A percentile compares a stretch with the other conserved stretches of the same genome.
Conservation (phyloP, 2,113 vertebrate genomes). For the Mustela nigripes region DNA sequence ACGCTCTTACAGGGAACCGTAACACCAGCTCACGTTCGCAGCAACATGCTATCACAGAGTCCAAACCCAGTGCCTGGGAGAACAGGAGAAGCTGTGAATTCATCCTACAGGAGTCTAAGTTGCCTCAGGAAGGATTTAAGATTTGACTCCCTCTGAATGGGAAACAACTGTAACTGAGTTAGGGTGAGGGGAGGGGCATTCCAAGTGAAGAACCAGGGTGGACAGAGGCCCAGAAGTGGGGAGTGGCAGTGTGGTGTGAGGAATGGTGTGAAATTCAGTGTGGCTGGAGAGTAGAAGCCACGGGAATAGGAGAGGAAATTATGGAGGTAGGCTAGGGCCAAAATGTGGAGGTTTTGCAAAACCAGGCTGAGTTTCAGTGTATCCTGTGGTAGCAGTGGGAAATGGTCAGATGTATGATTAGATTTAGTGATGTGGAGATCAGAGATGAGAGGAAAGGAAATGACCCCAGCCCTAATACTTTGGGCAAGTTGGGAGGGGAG, state of each 20-base stretch:
- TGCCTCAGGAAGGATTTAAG: not conserved
- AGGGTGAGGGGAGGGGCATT: not conserved
- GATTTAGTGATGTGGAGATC: not conserved
- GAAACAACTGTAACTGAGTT: not conserved
- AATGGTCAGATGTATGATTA: not conserved
- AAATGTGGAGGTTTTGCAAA: not conserved
- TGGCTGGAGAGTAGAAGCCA: not conserved
- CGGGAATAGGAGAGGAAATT: not conserved
- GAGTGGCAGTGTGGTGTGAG: not conserved
- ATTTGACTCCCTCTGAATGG: not conserved
- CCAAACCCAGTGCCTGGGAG: not conserved
- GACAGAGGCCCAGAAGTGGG: not conserved
- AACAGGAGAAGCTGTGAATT: not conserved
- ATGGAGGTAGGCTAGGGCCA: not conserved
- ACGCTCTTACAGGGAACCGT: not conserved
- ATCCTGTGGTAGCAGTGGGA: not conserved
- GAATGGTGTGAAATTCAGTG: not conserved
- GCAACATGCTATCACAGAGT: not conserved
- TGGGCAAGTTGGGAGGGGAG: not conserved
- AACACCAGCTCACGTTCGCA: not conserved
- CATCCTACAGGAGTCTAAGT: not conserved
- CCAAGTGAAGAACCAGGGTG: not conserved
- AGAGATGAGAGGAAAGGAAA: not conserved
- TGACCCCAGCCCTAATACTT: not conserved
- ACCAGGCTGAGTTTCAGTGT: not conserved